phyloP scores from a whole-genome alignment of 2,113 vertebrate genomes.

The Pygathrix nemaeus region DNA sequence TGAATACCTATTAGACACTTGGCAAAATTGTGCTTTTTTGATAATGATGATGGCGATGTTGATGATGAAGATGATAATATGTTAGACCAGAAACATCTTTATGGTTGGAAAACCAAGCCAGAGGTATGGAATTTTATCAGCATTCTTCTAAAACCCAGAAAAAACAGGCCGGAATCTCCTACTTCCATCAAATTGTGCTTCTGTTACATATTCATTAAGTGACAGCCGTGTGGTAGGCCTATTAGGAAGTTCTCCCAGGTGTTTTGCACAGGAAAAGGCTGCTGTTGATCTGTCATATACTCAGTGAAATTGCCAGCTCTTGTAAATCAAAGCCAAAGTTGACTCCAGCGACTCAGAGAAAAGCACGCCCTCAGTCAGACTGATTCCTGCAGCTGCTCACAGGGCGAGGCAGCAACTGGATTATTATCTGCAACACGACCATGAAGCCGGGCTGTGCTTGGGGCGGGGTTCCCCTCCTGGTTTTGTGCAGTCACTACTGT shows the following conservation, averaged over 20 bases:
- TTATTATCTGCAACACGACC: constrained; percentile 71
- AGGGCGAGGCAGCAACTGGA: constrained; percentile 58
- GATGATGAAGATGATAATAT: not conserved
- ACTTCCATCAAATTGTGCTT: constrained; percentile 60
- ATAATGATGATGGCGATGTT: not conserved
- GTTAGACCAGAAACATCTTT: constrained; percentile 3
- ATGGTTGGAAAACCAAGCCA: constrained; percentile 37
- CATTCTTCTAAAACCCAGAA: constrained; percentile 75
- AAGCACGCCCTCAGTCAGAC: constrained; percentile 74
- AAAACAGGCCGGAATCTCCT: constrained; percentile 72
- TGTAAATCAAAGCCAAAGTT: constrained; percentile 83
- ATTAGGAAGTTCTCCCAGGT: constrained; percentile 81
- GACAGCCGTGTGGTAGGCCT: not conserved
- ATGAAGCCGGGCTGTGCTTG: constrained; percentile 62
- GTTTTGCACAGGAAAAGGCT: constrained; percentile 81
- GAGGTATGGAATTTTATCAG: constrained; percentile 46
- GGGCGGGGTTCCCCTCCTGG: not conserved
- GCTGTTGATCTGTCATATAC: constrained; percentile 72
- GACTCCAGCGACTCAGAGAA: constrained; percentile 78
- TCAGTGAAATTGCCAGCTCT: constrained; percentile 75
- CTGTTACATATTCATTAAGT: constrained; percentile 63
- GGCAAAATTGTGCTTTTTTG: not conserved
- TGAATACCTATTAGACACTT: not conserved
- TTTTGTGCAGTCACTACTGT: not conserved
- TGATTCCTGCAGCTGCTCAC: constrained; percentile 81